Evolutionary conservation across 2,113 vertebrate genomes (phyloP).

Genomic region (Amphiprion ocellaris): DNA sequence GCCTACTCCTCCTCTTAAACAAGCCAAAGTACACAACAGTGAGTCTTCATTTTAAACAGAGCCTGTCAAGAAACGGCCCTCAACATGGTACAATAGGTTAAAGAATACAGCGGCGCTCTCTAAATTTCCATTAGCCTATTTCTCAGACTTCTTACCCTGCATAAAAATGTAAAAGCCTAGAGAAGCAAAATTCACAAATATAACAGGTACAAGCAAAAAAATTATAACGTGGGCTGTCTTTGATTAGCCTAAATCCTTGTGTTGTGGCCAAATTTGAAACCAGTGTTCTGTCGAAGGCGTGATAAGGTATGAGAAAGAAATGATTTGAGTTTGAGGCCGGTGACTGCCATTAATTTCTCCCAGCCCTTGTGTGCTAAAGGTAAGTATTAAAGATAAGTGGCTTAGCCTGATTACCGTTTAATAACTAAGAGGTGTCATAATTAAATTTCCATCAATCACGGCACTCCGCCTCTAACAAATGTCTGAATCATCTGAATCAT

Average conservation of each 20-base stretch:
- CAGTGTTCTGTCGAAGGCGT: neutral
- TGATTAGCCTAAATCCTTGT: slow-evolving; percentile 3
- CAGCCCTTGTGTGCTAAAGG: slow-evolving; percentile 77
- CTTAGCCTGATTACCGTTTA: slow-evolving; percentile 84
- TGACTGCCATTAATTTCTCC: slow-evolving; percentile 69
- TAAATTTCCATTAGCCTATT: neutral
- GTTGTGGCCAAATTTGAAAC: slow-evolving; percentile 14
- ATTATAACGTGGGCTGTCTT: neutral
- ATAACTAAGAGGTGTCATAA: slow-evolving; percentile 85
- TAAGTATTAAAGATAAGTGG: slow-evolving; percentile 84
- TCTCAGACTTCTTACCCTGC: neutral
- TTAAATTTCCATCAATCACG: slow-evolving; percentile 87
- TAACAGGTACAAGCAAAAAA: neutral
- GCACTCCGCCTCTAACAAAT: slow-evolving; percentile 76
- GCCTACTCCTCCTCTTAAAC: slow-evolving; percentile 22
- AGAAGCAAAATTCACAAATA: slow-evolving; percentile 1
- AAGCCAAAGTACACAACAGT: slow-evolving; percentile 17
- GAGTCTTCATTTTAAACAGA: slow-evolving; percentile 11
- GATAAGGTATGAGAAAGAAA: slow-evolving; percentile 50
- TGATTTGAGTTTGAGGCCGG: slow-evolving; percentile 59
- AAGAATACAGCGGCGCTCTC: neutral
- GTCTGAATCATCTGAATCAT: slow-evolving; percentile 82
- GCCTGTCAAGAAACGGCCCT: slow-evolving; percentile 7
- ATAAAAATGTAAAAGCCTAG: neutral
- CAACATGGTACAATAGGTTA: neutral